Conservation (phyloP, 37 sponge, comb jelly and placozoan genomes). For the Oscarella lobularis region DNA sequence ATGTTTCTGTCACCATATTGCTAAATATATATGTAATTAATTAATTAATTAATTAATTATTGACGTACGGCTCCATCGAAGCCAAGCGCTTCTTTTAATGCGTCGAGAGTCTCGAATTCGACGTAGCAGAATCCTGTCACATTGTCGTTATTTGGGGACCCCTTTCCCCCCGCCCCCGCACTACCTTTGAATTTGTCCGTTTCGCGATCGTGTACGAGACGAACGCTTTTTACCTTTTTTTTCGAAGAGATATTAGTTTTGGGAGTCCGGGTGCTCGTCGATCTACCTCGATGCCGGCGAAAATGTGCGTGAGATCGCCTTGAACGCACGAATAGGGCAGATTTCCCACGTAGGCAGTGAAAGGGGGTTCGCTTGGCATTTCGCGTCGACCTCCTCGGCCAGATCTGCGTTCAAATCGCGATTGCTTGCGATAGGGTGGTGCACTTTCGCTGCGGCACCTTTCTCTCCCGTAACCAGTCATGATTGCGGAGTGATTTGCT, state of each 20-base stretch:
- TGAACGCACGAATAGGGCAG: constrained; percentile 82
- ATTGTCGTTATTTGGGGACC: too few relatives aligned
- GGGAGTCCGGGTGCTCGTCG: too few relatives aligned
- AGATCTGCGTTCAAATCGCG: too few relatives aligned
- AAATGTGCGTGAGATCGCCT: constrained; percentile 82
- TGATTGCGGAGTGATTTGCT: too few relatives aligned
- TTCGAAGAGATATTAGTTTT: too few relatives aligned
- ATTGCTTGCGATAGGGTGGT: too few relatives aligned
- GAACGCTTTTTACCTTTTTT: constrained; percentile 63
- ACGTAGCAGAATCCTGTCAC: constrained; percentile 89
- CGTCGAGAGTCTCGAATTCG: constrained; percentile 66
- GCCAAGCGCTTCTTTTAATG: constrained; percentile 69
- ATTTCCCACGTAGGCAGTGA: constrained; percentile 84
- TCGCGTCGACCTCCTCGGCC: constrained; percentile 14
- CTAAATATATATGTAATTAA: constrained; percentile 8
- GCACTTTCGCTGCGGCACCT: too few relatives aligned
- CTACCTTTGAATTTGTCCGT: constrained; percentile 88
- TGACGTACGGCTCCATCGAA: constrained; percentile 76
- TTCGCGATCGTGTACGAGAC: constrained; percentile 83
- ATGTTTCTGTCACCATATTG: constrained; percentile 37
- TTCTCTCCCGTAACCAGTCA: too few relatives aligned
- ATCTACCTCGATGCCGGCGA: constrained; percentile 42
- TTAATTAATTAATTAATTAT: not conserved
- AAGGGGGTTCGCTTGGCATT: constrained; percentile 82
- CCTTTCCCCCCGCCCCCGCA: too few relatives aligned